A percentile compares a stretch with the other conserved stretches of the same genome.
These are phyloP conservation scores for Himalopsyche kuldschensis DNA, from an alignment of 2,888 invertebrate species.

Conservation along the genomic window DNA sequence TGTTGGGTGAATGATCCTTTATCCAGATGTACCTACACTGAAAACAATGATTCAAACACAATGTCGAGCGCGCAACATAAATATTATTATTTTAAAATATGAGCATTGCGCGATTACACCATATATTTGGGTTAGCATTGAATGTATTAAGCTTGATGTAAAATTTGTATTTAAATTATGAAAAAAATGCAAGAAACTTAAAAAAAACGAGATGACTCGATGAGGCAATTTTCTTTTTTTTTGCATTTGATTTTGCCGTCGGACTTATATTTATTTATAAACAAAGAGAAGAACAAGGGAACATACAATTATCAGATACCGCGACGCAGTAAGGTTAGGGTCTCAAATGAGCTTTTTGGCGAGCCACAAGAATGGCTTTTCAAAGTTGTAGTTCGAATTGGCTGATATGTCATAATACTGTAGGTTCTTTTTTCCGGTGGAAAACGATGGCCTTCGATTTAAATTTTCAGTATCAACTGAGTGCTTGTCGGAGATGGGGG, in stretches of 20 bases:
- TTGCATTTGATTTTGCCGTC: too few species aligned
- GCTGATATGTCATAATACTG: constrained; percentile 99
- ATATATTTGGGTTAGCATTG: not conserved
- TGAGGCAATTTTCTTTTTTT: too few species aligned
- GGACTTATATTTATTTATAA: too few species aligned
- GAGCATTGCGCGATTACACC: too few species aligned
- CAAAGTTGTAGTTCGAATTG: constrained; percentile 99
- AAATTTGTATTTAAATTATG: constrained; percentile 22
- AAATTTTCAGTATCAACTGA: constrained; percentile 99
- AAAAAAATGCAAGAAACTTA: not conserved
- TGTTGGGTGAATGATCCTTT: too few species aligned
- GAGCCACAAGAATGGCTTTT: constrained; percentile 99
- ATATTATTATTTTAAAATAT: constrained; percentile 73
- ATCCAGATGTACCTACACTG: constrained; percentile 97
- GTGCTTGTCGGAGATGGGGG: too few species aligned
- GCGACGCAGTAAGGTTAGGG: too few species aligned
- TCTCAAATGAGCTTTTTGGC: constrained; percentile 98
- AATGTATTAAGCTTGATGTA: constrained; percentile 17
- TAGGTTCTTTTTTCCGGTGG: constrained; percentile 98
- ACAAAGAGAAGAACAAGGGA: too few species aligned
- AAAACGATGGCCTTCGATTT: constrained; percentile 99
- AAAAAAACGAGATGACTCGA: too few species aligned
- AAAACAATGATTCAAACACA: constrained; percentile 95
- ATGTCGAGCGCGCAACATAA: constrained; percentile 94
- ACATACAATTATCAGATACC: too few species aligned